A percentile compares a stretch with the other conserved stretches of the same genome.
Conservation (phyloP, 2,888 invertebrate species). For the Allolobophora icterica region DNA sequence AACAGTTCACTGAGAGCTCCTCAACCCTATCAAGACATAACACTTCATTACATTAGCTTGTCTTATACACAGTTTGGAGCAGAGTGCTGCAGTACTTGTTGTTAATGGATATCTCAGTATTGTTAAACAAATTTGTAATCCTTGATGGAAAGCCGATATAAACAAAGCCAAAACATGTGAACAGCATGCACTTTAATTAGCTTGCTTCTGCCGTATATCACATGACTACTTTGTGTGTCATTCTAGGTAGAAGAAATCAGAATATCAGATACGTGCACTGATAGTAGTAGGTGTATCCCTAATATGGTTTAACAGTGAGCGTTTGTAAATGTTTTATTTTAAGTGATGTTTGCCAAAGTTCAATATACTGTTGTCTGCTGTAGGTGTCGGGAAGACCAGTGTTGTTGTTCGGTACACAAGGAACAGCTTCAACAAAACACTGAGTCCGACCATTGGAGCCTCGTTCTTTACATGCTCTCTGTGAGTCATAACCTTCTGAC, state of each 20-base stretch:
- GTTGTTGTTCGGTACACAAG: slow-evolving; percentile 82
- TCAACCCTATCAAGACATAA: background rate
- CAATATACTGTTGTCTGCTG: slow-evolving; percentile 39
- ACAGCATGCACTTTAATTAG: background rate
- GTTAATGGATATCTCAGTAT: background rate
- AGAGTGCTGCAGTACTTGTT: background rate
- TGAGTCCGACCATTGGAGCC: slow-evolving; percentile 85
- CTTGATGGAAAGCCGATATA: background rate
- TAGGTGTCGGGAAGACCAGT: slow-evolving; percentile 90
- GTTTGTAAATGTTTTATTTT: background rate
- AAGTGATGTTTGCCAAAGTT: background rate
- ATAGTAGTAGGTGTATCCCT: background rate
- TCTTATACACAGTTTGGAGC: background rate
- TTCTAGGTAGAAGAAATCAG: background rate
- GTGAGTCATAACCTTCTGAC: slow-evolving; percentile 66
- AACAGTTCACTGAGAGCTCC: background rate
- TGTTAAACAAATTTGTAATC: background rate
- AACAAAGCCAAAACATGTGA: background rate
- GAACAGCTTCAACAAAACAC: slow-evolving; percentile 77
- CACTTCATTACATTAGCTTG: background rate
- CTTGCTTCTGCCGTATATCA: background rate
- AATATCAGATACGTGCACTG: background rate
- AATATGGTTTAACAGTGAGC: background rate
- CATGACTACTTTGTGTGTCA: background rate
- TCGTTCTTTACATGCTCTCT: slow-evolving; percentile 87